Evolutionary conservation across 53 echinoderm and acorn worm genomes (phyloP).

Genomic region (Temnopleurus reevesii): DNA sequence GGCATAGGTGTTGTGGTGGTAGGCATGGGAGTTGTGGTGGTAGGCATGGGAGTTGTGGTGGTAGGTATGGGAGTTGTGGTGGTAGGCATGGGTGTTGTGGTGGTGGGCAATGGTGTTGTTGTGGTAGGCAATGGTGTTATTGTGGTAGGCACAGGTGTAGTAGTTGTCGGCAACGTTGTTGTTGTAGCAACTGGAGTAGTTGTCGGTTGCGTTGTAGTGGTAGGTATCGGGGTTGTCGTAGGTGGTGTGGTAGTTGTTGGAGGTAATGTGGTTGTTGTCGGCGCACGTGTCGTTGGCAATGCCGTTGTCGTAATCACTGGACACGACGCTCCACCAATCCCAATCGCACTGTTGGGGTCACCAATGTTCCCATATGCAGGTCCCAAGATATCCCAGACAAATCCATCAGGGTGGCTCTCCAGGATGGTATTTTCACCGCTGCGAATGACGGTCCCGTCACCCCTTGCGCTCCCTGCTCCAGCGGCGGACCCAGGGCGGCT

Average conservation of each 20-base stretch:
- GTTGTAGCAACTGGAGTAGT: slow-evolving; percentile 13
- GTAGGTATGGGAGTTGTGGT: slow-evolving; percentile 17
- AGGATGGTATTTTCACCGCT: slow-evolving; percentile 20
- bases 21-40: neutral
- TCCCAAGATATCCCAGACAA: slow-evolving; percentile 71
- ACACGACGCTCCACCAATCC: slow-evolving; percentile 72
- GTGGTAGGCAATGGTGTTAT: neutral
- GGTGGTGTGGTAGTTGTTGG: neutral
- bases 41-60: neutral
- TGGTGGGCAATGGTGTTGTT: neutral
- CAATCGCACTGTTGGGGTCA: slow-evolving; percentile 58
- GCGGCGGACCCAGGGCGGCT: neutral
- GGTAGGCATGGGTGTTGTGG: neutral
- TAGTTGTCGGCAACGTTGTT: slow-evolving; percentile 17
- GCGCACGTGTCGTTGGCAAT: neutral
- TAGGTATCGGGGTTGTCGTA: neutral
- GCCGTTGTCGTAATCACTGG: slow-evolving; percentile 22
- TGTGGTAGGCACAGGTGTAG: neutral
- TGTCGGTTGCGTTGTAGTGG: slow-evolving; percentile 10
- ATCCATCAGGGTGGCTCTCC: slow-evolving; percentile 52
- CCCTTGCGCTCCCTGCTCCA: neutral
- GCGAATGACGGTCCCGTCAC: slow-evolving; percentile 10
- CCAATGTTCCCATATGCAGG: slow-evolving; percentile 59
- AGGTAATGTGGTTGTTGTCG: neutral
- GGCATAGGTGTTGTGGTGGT: slow-evolving; percentile 31